A percentile compares a stretch with the other conserved stretches of the same genome.
These are phyloP conservation scores for Bathynomus jamesi DNA, from an alignment of 1,140 invertebrate species.

Conservation along the genomic window DNA sequence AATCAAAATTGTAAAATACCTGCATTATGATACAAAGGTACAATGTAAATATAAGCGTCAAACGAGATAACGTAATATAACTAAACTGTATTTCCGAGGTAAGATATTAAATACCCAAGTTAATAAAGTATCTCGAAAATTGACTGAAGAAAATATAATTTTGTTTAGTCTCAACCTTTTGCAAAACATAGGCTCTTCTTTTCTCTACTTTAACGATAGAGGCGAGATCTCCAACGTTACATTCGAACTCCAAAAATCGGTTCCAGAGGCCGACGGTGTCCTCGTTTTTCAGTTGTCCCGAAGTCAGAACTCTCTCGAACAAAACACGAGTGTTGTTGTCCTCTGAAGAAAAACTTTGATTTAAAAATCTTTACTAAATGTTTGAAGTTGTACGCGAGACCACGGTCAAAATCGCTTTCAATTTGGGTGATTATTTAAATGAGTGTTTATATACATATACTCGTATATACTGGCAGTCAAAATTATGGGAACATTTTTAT, in stretches of 20 bases:
- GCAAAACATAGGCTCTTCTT: constrained; percentile 75
- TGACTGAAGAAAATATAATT: background rate
- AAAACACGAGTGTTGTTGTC: constrained; percentile 98
- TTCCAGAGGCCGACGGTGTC: constrained; percentile 99
- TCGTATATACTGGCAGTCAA: too few species aligned
- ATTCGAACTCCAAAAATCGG: constrained; percentile 95
- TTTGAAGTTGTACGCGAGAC: too few species aligned
- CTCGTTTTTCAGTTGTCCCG: constrained; percentile 81
- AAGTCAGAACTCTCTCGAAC: constrained; percentile 92
- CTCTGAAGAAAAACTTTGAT: constrained; percentile 56
- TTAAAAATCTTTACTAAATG: too few species aligned
- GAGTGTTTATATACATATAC: too few species aligned
- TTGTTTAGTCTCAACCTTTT: constrained; percentile 66
- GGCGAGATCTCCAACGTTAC: constrained; percentile 94
- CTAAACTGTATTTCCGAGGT: too few species aligned
- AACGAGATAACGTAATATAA: too few species aligned
- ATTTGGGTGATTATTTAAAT: too few species aligned
- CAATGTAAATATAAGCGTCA: background rate
- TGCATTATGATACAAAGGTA: background rate
- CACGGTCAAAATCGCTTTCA: too few species aligned
- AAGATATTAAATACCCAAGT: too few species aligned
- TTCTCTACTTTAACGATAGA: constrained; percentile 98
- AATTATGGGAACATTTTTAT: too few species aligned
- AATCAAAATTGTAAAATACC: constrained; percentile 4
- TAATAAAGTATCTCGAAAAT: too few species aligned